Conservation (phyloP, 1,140 invertebrate species). For the Diabrotica undecimpunctata region DNA sequence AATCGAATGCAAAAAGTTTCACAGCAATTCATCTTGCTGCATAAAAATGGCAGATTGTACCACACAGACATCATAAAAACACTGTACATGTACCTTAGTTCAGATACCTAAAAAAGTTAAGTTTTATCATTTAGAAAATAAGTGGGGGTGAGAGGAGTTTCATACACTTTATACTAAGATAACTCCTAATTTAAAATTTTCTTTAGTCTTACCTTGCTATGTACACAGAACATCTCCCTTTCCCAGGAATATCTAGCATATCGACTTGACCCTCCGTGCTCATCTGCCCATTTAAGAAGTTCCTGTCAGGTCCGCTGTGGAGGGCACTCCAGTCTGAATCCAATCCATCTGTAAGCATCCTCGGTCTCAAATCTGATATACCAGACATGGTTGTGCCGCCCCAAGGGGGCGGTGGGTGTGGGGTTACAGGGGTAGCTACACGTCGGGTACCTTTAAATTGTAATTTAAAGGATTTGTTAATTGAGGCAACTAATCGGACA, state of each 20-base stretch:
- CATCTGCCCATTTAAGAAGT: conserved; percentile 53
- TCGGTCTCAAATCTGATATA: conserved; percentile 39
- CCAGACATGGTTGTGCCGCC: conserved; percentile 50
- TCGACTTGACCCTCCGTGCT: conserved; percentile 68
- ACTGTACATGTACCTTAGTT: too few relatives aligned
- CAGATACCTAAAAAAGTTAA: too few relatives aligned
- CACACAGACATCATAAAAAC: too few relatives aligned
- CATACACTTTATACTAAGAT: too few relatives aligned
- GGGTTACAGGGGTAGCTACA: conserved; percentile 60
- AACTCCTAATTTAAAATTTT: too few relatives aligned
- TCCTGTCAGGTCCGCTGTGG: conserved; percentile 50
- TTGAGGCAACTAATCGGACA: not conserved
- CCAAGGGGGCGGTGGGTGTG: conserved; percentile 54
- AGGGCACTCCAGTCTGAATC: conserved; percentile 60
- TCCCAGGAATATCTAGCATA: conserved; percentile 89
- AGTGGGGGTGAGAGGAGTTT: too few relatives aligned
- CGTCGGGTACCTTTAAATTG: conserved; percentile 48
- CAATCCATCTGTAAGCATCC: conserved; percentile 48
- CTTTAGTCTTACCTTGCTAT: conserved; percentile 64
- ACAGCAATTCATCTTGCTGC: too few relatives aligned
- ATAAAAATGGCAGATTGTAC: too few relatives aligned
- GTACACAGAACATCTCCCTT: conserved; percentile 88
- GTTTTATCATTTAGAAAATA: too few relatives aligned
- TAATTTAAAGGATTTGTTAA: not conserved
- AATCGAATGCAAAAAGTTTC: too few relatives aligned